Percentiles rank a stretch among this genome's conserved stretches.
phyloP scores from a whole-genome alignment of 2,888 invertebrate species.

The Philhelius pedissequus region DNA sequence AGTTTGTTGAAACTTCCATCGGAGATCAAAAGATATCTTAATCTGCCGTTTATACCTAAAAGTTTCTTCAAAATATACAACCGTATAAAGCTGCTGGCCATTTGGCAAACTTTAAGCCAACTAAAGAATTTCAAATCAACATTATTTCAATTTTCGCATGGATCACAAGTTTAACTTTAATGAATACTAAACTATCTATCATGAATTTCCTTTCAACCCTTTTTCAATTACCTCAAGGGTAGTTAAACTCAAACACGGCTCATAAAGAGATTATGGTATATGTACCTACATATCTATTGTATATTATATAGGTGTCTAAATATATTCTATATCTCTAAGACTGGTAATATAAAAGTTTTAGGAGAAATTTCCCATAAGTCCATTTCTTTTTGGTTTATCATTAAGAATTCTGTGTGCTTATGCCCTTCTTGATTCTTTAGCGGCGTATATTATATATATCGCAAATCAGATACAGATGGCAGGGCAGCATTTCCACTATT shows the following conservation, averaged over 20 bases:
- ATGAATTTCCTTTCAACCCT: not conserved
- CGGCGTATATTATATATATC: too few relatives aligned
- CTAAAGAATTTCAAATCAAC: not conserved
- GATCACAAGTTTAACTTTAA: not conserved
- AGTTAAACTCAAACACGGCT: not conserved
- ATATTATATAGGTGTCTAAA: not conserved
- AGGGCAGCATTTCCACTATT: conserved; percentile 7
- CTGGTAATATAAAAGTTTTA: not conserved
- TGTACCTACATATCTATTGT: not conserved
- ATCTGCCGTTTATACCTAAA: too few relatives aligned
- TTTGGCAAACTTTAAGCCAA: not conserved
- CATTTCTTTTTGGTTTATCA: conserved; percentile 16
- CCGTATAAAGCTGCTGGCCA: not conserved
- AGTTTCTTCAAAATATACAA: too few relatives aligned
- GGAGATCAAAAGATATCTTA: too few relatives aligned
- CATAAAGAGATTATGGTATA: not conserved
- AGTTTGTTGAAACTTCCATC: too few relatives aligned
- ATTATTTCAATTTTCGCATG: not conserved
- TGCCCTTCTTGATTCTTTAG: not conserved
- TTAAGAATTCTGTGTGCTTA: conserved; percentile 19
- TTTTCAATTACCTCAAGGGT: conserved; percentile 1
- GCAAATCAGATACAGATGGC: conserved; percentile 42
- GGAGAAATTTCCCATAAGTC: not conserved
- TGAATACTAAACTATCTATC: not conserved
- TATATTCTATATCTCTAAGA: not conserved